phyloP scores from a whole-genome alignment of 2,113 vertebrate genomes.

The Solea solea region DNA sequence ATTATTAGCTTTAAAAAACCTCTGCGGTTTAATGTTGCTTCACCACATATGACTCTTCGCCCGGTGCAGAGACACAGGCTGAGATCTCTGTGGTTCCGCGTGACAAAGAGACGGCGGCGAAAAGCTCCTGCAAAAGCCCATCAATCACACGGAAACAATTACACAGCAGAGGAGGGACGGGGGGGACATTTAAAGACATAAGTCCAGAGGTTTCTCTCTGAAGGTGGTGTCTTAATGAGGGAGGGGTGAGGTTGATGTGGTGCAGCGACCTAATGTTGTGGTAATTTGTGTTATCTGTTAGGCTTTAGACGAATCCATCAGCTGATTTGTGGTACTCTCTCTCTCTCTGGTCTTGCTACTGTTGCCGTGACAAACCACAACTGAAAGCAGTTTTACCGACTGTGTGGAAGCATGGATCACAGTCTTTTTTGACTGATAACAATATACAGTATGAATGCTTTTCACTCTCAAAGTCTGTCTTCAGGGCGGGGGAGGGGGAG shows the following conservation, averaged over 20 bases:
- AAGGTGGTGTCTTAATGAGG: neutral
- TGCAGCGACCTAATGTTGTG: conserved; percentile 27
- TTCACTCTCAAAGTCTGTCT: conserved; percentile 5
- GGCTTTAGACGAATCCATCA: neutral
- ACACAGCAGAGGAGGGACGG: conserved; percentile 21
- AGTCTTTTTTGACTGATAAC: conserved; percentile 7
- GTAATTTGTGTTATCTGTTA: conserved; percentile 9
- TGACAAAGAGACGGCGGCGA: conserved; percentile 21
- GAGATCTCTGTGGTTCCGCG: conserved; percentile 29
- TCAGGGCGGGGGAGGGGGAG: too few relatives aligned
- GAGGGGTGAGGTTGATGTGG: conserved; percentile 19
- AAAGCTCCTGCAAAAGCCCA: conserved; percentile 33
- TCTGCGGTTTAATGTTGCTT: conserved; percentile 58
- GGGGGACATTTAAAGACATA: conserved; percentile 16
- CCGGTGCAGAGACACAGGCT: conserved; percentile 30
- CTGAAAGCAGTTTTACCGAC: conserved; percentile 18
- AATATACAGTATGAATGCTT: neutral
- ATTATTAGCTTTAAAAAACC: conserved; percentile 67
- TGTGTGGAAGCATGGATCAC: conserved; percentile 6
- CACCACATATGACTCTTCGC: conserved; percentile 48
- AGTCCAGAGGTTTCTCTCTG: conserved; percentile 16
- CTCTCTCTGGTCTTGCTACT: neutral
- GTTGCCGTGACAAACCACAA: neutral
- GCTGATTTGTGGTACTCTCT: conserved; percentile 17
- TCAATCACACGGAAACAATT: conserved; percentile 61